phyloP scores from a whole-genome alignment of 2,888 invertebrate species.

The Caradrina clavipalpis region DNA sequence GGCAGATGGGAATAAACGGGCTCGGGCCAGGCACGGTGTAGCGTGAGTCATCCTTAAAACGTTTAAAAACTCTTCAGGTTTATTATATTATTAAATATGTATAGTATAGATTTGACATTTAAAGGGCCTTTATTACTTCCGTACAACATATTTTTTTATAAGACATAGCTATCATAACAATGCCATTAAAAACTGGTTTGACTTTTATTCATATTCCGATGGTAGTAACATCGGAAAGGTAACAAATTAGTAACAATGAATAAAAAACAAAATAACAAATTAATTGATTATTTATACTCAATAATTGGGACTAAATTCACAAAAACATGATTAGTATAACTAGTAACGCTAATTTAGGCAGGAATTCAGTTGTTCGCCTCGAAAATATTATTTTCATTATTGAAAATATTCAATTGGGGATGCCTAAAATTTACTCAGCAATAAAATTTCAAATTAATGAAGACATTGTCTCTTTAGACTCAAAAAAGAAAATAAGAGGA shows the following conservation, averaged over 20 bases:
- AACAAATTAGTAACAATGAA: neutral
- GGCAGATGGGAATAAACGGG: too few species aligned
- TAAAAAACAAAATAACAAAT: too few species aligned
- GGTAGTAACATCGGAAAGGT: too few species aligned
- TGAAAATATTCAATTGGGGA: too few species aligned
- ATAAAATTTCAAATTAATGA: neutral
- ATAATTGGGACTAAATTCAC: neutral
- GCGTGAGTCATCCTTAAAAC: too few species aligned
- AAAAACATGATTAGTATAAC: conserved; percentile 12
- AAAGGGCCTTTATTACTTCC: conserved; percentile 21
- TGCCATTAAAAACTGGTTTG: neutral
- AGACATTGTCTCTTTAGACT: neutral
- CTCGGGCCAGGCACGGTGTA: too few species aligned
- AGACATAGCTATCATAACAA: neutral
- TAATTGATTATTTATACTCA: too few species aligned
- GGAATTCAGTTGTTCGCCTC: conserved; percentile 5
- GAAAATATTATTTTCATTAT: neutral
- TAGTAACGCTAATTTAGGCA: conserved; percentile 1
- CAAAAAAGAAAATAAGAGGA: too few species aligned
- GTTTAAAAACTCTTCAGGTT: too few species aligned
- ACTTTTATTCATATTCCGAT: neutral
- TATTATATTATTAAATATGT: too few species aligned
- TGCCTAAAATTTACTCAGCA: neutral
- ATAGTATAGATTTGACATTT: conserved; percentile 14
- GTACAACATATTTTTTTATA: conserved; percentile 10